A percentile compares a stretch with the other conserved stretches of the same genome.
These are phyloP conservation scores for Petrocephalus schoutedeni DNA, from an alignment of 2,797 vertebrate genomes.

Conservation along the genomic window DNA sequence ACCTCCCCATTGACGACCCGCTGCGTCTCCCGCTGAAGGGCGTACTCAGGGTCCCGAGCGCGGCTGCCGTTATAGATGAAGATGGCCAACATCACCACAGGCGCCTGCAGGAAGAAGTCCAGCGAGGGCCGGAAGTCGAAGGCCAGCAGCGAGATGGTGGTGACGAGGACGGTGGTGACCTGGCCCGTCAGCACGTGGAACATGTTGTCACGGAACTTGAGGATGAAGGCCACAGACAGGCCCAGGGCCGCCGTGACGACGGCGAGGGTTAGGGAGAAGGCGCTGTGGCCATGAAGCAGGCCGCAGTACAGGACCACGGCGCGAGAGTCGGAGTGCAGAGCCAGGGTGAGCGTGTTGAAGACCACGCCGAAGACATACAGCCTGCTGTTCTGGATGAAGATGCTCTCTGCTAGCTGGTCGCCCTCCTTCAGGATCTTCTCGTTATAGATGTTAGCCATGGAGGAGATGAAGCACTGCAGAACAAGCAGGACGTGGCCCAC, in stretches of 20 bases:
- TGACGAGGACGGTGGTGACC: conserved; percentile 87
- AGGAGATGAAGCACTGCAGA: conserved; percentile 87
- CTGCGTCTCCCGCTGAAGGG: conserved; percentile 70
- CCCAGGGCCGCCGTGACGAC: conserved; percentile 85
- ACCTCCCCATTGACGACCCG: conserved; percentile 74
- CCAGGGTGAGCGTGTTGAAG: conserved; percentile 82
- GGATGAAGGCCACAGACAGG: conserved; percentile 90
- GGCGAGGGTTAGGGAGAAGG: conserved; percentile 79
- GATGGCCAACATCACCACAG: conserved; percentile 84
- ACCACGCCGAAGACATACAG: conserved; percentile 84
- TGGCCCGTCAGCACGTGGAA: conserved; percentile 94
- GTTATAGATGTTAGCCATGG: conserved; percentile 96
- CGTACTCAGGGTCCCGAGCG: conserved; percentile 60
- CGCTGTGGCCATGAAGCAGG: conserved; percentile 89
- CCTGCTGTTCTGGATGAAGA: conserved; percentile 94
- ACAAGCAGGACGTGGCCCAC: conserved; percentile 84
- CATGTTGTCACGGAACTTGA: conserved; percentile 98
- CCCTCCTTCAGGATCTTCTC: conserved; percentile 97
- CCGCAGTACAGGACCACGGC: conserved; percentile 76
- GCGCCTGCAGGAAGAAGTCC: conserved; percentile 91
- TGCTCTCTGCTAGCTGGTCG: conserved; percentile 81
- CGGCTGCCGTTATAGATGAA: conserved; percentile 87
- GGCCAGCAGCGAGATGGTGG: conserved; percentile 77
- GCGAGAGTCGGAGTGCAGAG: conserved; percentile 66
- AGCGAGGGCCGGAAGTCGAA: conserved; percentile 88